Percentiles rank a stretch among this genome's conserved stretches.
phyloP scores from a whole-genome alignment of 1,140 invertebrate species.

The Papilio polyxenes region DNA sequence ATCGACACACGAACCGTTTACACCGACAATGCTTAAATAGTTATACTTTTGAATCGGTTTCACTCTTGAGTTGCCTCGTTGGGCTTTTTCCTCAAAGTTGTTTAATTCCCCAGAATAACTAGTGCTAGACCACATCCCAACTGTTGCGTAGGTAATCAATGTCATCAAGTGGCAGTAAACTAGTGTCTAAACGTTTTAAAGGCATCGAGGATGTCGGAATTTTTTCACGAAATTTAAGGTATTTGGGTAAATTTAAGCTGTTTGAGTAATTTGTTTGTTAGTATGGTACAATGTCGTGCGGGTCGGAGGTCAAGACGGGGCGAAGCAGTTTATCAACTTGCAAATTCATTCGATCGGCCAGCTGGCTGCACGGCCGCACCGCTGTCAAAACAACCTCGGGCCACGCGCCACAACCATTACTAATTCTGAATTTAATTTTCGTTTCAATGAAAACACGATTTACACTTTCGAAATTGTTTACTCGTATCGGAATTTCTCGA shows the following conservation, averaged over 20 bases:
- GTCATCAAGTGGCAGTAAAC: too few species aligned
- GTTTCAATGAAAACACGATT: conserved; percentile 24
- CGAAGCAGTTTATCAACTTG: conserved; percentile 55
- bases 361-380: conserved; percentile 39
- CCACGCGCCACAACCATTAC: conserved; percentile 32
- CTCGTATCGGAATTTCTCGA: background rate
- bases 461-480: conserved; percentile 9
- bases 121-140: too few species aligned
- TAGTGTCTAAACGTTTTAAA: too few species aligned
- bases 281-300: conserved; percentile 45
- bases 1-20: conserved; percentile 36
- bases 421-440: conserved; percentile 40
- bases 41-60: background rate
- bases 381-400: conserved; percentile 53
- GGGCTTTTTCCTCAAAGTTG: background rate
- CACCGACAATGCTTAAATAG: background rate
- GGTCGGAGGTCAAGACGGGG: conserved; percentile 56
- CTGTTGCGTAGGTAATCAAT: too few species aligned
- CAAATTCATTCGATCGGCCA: conserved; percentile 57
- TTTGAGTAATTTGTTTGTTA: conserved; percentile 16
- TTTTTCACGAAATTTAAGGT: background rate
- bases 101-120: too few species aligned
- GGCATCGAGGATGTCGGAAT: too few species aligned
- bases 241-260: too few species aligned
- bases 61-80: background rate